phyloP scores from a whole-genome alignment of 2,888 invertebrate genomes.

The Norana najaformis region DNA sequence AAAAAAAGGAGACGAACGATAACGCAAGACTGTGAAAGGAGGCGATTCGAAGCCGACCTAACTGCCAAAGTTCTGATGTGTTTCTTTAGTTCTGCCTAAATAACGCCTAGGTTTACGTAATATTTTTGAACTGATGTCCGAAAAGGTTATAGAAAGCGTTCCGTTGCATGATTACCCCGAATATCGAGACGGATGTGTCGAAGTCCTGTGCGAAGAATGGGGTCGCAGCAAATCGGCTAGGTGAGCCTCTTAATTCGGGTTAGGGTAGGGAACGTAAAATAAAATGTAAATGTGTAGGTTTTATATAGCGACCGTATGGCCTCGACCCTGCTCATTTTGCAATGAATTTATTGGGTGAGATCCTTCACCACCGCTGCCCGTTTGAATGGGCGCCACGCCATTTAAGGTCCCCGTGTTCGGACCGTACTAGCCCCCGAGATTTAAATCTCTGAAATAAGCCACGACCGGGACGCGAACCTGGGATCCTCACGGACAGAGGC shows the following conservation, averaged over 20 bases:
- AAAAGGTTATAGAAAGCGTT: conserved; percentile 29
- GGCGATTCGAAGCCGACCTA: neutral
- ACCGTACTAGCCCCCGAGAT: too few species aligned
- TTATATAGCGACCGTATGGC: too few species aligned
- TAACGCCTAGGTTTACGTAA: neutral
- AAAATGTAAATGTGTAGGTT: too few species aligned
- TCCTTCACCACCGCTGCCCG: too few species aligned
- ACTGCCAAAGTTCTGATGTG: neutral
- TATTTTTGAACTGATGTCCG: neutral
- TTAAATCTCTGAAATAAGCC: too few species aligned
- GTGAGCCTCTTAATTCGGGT: conserved; percentile 41
- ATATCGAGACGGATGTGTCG: conserved; percentile 52
- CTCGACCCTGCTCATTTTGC: too few species aligned
- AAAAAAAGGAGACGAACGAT: neutral
- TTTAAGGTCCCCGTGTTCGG: too few species aligned
- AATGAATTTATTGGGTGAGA: too few species aligned
- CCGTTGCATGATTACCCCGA: conserved; percentile 50
- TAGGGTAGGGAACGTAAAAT: neutral
- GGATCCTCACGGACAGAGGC: too few species aligned
- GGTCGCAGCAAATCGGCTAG: conserved; percentile 55
- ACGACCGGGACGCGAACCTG: too few species aligned
- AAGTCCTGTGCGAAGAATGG: conserved; percentile 57
- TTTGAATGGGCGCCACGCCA: too few species aligned
- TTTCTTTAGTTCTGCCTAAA: neutral
- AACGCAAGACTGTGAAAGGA: neutral